Evolutionary conservation across 2,113 vertebrate species (phyloP).

Genomic region (Paedocypris sp.): DNA sequence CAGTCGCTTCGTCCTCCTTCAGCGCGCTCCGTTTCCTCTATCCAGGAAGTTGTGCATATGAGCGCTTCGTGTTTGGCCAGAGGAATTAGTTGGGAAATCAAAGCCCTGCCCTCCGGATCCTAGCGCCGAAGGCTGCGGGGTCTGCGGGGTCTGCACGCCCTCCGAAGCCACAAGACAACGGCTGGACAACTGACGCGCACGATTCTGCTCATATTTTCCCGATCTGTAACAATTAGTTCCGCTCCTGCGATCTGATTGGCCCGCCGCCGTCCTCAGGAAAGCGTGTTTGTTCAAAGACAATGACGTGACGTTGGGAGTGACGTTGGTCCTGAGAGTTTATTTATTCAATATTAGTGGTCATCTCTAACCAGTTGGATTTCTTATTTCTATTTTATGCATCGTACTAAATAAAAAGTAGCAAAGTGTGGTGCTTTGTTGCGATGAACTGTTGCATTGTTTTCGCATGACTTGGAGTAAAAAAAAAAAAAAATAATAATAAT

Average conservation of each 20-base stretch:
- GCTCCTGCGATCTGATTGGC: neutral
- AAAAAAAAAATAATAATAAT: too few relatives aligned
- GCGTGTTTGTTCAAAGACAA: neutral
- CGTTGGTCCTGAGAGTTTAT: too few relatives aligned
- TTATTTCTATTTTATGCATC: too few relatives aligned
- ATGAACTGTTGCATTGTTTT: too few relatives aligned
- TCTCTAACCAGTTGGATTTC: too few relatives aligned
- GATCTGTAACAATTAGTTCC: neutral
- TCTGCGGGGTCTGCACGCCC: neutral
- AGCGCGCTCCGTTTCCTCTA: conserved; percentile 43
- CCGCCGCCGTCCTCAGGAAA: neutral
- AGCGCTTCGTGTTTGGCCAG: conserved; percentile 62
- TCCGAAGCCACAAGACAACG: neutral
- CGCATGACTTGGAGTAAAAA: too few relatives aligned
- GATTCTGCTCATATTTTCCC: neutral
- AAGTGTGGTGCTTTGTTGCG: too few relatives aligned
- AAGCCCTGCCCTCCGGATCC: conserved; percentile 40
- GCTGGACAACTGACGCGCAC: conserved; percentile 3
- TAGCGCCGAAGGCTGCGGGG: conserved; percentile 33
- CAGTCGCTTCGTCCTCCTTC: neutral
- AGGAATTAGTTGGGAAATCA: conserved; percentile 60
- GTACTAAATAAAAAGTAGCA: too few relatives aligned
- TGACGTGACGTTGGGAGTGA: neutral
- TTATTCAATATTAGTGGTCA: too few relatives aligned
- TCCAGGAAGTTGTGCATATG: conserved; percentile 79